These are phyloP conservation scores for Baronia brevicornis DNA, from an alignment of 2,888 invertebrate species.

Conservation along the genomic window DNA sequence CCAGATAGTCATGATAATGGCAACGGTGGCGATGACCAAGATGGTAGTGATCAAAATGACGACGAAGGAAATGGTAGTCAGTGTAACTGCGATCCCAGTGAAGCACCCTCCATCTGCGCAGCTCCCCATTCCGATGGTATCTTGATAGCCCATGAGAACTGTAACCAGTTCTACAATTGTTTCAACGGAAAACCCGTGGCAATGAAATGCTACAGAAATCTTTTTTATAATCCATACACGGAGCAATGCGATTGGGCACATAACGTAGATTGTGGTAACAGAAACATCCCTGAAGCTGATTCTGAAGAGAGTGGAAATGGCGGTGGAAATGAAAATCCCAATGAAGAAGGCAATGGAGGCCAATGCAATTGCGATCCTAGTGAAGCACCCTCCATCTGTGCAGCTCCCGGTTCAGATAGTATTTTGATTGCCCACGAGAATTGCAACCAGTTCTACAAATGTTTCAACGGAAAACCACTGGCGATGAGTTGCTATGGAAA, in stretches of 20 bases:
- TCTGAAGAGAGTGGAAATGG: slow-evolving; percentile 6
- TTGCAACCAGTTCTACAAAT: slow-evolving; percentile 38
- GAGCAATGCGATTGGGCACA: slow-evolving; percentile 27
- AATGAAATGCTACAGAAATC: slow-evolving; percentile 19
- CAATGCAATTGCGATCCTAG: slow-evolving; percentile 30
- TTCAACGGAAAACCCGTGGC: slow-evolving; percentile 22
- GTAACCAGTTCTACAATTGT: slow-evolving; percentile 30
- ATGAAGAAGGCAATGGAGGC: slow-evolving; percentile 1
- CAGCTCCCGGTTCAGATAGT: slow-evolving; percentile 27
- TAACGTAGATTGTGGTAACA: slow-evolving; percentile 28
- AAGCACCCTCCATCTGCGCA: slow-evolving; percentile 29
- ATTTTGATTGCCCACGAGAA: slow-evolving; percentile 33
- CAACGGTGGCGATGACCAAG: slow-evolving; percentile 13
- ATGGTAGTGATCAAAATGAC: slow-evolving; percentile 4
- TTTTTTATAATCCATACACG: slow-evolving; percentile 26
- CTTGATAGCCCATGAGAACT: slow-evolving; percentile 30
- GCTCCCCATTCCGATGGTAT: slow-evolving; percentile 23
- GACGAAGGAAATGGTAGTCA: slow-evolving; percentile 7
- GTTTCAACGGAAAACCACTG: slow-evolving; percentile 28
- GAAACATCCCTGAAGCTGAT: slow-evolving; percentile 20
- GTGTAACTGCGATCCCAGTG: slow-evolving; percentile 24
- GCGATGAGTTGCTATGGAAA: slow-evolving; percentile 22
- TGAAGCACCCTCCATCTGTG: slow-evolving; percentile 33
- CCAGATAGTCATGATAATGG: slow-evolving; percentile 14
- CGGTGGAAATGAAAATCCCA: slow-evolving; percentile 8